A percentile compares a stretch with the other conserved stretches of the same genome.
These are phyloP conservation scores for Hylyphantes graminicola DNA, from an alignment of 1,140 invertebrate genomes.

Conservation along the genomic window DNA sequence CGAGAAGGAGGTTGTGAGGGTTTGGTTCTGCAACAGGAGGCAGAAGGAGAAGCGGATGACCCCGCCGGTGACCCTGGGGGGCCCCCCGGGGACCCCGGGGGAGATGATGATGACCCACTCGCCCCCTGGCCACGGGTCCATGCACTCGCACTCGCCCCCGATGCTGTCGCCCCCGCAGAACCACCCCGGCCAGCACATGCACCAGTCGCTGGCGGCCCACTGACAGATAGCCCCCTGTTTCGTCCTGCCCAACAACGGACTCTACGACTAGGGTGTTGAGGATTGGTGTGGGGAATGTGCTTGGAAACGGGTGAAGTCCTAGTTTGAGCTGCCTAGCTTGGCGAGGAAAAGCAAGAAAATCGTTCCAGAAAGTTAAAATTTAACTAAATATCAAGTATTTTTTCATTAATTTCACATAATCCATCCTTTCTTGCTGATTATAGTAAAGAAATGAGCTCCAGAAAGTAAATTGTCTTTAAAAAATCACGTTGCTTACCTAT, in stretches of 20 bases:
- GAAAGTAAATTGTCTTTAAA: too few relatives aligned
- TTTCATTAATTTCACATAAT: too few relatives aligned
- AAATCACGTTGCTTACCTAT: too few relatives aligned
- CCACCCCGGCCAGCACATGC: slow-evolving; percentile 39
- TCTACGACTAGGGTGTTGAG: neutral
- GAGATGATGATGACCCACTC: slow-evolving; percentile 58
- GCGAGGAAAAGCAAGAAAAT: too few relatives aligned
- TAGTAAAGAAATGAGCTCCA: too few relatives aligned
- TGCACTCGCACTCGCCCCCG: slow-evolving; percentile 55
- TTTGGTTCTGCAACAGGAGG: slow-evolving; percentile 98
- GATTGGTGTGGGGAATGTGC: neutral
- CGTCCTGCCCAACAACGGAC: slow-evolving; percentile 35
- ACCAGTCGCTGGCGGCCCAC: slow-evolving; percentile 56
- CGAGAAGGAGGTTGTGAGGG: slow-evolving; percentile 98
- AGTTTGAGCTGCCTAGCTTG: too few relatives aligned
- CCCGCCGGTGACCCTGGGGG: slow-evolving; percentile 48
- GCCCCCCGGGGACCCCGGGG: slow-evolving; percentile 37
- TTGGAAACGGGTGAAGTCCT: too few relatives aligned
- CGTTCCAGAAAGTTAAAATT: too few relatives aligned
- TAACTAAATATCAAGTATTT: too few relatives aligned
- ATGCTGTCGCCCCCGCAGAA: slow-evolving; percentile 55
- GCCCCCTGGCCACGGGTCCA: slow-evolving; percentile 46
- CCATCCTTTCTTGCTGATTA: too few relatives aligned
- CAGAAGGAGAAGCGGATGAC: slow-evolving; percentile 96
- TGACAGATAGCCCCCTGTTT: slow-evolving; percentile 59